Evolutionary conservation across 2,113 vertebrate species (phyloP).

Genomic region (Erythrolamprus reginae): DNA sequence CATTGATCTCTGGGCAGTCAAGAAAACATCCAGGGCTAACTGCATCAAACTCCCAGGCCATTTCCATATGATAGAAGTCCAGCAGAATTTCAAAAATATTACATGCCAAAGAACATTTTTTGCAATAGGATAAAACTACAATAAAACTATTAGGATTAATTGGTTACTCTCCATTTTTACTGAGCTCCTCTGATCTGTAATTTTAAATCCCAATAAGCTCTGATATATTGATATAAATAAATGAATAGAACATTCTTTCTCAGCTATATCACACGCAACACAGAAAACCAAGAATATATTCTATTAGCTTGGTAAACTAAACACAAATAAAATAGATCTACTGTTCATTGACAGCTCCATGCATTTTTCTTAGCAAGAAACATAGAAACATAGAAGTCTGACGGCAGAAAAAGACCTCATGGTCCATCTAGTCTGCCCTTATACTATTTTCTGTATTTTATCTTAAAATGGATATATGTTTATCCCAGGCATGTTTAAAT

Average conservation of each 20-base stretch:
- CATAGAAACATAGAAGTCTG: too few species aligned
- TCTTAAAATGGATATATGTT: too few species aligned
- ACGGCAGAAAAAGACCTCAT: too few species aligned
- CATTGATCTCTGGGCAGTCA: background rate
- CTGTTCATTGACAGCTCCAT: background rate
- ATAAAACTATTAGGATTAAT: background rate
- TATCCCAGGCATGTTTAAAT: too few species aligned
- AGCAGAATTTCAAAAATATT: background rate
- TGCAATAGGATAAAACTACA: background rate
- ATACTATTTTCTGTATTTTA: too few species aligned
- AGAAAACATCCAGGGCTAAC: background rate
- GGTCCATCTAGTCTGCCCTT: too few species aligned
- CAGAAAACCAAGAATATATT: background rate
- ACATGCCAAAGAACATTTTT: background rate
- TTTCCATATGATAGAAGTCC: background rate
- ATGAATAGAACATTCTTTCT: background rate
- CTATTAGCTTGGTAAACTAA: background rate
- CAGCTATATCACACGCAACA: background rate
- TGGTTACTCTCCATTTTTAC: background rate
- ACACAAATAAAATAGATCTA: background rate
- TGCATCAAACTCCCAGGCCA: background rate
- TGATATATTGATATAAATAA: background rate
- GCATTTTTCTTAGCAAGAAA: background rate
- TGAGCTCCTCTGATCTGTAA: background rate
- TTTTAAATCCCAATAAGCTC: background rate